phyloP scores from a whole-genome alignment of 2,797 vertebrate genomes.

The Lutjanus argentimaculatus region DNA sequence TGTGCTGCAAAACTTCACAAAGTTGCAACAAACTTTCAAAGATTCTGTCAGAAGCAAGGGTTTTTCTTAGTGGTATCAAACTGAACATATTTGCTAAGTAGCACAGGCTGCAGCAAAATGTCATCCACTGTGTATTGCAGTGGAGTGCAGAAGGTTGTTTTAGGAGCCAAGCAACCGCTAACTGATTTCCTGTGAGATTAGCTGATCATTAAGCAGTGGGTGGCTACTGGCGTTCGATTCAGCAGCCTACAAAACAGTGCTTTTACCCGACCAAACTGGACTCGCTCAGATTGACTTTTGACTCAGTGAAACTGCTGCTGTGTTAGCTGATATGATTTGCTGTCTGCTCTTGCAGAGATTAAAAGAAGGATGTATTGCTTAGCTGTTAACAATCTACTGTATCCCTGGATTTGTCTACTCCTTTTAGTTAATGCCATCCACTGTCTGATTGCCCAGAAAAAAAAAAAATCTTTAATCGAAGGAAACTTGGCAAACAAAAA shows the following conservation, averaged over 20 bases:
- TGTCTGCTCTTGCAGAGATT: constrained; percentile 38
- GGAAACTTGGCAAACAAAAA: constrained; percentile 20
- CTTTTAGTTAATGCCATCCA: constrained; percentile 13
- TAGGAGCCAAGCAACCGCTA: constrained; percentile 15
- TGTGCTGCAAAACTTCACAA: neutral
- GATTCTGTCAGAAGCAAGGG: neutral
- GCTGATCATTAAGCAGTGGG: constrained; percentile 55
- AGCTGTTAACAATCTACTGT: constrained; percentile 5
- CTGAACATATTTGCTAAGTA: constrained; percentile 17
- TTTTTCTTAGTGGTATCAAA: constrained; percentile 16
- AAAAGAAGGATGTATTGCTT: constrained; percentile 46
- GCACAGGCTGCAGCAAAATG: constrained; percentile 10
- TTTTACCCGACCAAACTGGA: constrained; percentile 28
- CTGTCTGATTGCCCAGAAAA: neutral
- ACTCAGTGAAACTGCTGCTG: constrained; percentile 24
- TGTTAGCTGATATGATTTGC: constrained; percentile 44
- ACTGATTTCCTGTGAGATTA: constrained; percentile 58
- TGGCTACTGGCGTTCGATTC: constrained; percentile 39
- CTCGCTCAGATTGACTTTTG: constrained; percentile 48
- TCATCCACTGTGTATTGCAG: neutral
- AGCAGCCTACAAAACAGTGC: constrained; percentile 25
- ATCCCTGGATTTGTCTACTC: constrained; percentile 10
- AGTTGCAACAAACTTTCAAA: neutral
- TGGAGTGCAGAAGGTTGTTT: constrained; percentile 22
- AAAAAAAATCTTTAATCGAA: neutral